phyloP scores from a whole-genome alignment of 2,797 vertebrate genomes.

The Chelidonichthys spinosus region DNA sequence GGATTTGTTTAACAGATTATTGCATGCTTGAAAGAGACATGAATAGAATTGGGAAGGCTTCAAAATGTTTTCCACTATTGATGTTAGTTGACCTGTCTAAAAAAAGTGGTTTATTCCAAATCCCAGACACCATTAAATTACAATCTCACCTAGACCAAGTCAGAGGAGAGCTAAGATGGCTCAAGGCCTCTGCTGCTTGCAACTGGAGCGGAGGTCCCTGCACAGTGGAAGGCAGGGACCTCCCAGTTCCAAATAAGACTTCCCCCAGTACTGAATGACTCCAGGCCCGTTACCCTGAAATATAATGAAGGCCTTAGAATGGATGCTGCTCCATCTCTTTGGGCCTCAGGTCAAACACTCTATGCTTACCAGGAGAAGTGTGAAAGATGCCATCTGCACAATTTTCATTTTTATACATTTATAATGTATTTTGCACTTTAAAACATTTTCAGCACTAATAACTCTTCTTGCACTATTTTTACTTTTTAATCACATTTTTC shows the following conservation, averaged over 20 bases:
- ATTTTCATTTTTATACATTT: not conserved
- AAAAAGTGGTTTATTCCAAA: constrained; percentile 1
- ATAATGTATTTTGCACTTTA: not conserved
- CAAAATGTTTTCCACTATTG: not conserved
- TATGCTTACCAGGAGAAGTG: not conserved
- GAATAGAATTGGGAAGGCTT: not conserved
- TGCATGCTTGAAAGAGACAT: constrained; percentile 15
- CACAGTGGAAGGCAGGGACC: too few relatives aligned
- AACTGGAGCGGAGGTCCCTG: too few relatives aligned
- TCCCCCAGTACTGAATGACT: too few relatives aligned
- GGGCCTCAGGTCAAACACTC: not conserved
- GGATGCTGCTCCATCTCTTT: not conserved
- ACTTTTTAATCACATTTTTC: not conserved
- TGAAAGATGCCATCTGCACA: not conserved
- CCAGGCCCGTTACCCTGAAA: not conserved
- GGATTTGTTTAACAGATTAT: constrained; percentile 10
- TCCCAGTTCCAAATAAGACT: too few relatives aligned
- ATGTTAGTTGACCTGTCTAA: constrained; percentile 3
- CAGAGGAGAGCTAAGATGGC: not conserved
- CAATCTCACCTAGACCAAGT: not conserved
- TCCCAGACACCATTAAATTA: not conserved
- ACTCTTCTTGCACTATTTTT: not conserved
- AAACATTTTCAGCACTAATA: not conserved
- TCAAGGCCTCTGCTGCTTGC: not conserved
- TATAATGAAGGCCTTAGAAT: not conserved